These are phyloP conservation scores for Malurus leucopterus DNA, from an alignment of 2,797 vertebrate genomes.

Conservation along the genomic window DNA sequence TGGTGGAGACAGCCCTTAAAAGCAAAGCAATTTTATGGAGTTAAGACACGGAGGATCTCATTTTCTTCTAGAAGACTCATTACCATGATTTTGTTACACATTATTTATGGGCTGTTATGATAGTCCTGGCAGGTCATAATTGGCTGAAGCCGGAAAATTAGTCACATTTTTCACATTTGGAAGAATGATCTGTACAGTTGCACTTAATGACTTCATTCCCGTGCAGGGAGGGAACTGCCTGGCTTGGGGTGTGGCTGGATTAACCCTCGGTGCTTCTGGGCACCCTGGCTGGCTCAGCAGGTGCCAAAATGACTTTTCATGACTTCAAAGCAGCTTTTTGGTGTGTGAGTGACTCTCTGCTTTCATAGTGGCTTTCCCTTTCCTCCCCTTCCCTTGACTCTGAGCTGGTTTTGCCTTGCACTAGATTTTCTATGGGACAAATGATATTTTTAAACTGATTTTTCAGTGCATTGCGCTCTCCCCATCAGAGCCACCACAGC, in stretches of 20 bases:
- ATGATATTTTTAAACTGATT: background rate
- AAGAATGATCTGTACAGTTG: constrained; percentile 37
- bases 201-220: constrained; percentile 45
- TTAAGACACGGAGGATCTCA: constrained; percentile 7
- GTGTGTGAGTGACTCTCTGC: background rate
- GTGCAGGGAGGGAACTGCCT: background rate
- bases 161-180: constrained; percentile 53
- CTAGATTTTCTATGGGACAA: background rate
- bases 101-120: constrained; percentile 62
- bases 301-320: background rate
- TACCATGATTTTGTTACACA: constrained; percentile 40
- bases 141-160: constrained; percentile 48
- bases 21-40: background rate
- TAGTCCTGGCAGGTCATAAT: constrained; percentile 45
- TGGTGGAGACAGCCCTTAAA: background rate
- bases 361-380: background rate
- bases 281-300: background rate
- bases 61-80: constrained; percentile 51
- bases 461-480: background rate
- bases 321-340: background rate
- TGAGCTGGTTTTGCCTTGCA: background rate
- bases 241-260: background rate
- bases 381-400: background rate
- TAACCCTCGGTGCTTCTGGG: background rate
- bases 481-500: background rate